Evolutionary conservation across 2,888 invertebrate genomes (phyloP).

Genomic region (Polyommatus icarus): DNA sequence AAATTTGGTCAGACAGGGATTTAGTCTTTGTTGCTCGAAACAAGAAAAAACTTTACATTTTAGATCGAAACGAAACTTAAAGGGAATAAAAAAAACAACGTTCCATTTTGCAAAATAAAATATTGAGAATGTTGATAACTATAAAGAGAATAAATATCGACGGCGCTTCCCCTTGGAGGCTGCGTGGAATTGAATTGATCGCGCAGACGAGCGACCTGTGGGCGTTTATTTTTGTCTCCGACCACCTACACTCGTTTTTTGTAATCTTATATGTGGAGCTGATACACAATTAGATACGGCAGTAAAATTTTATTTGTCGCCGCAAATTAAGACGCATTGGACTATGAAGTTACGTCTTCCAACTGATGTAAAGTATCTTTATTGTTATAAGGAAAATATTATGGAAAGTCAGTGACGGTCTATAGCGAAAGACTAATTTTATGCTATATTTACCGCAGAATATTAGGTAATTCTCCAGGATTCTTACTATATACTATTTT

Average conservation of each 20-base stretch:
- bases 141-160: constrained; percentile 33
- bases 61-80: constrained; percentile 24
- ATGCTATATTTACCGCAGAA: no score
- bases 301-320: background rate
- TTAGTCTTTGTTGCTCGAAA: constrained; percentile 23
- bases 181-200: background rate
- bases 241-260: background rate
- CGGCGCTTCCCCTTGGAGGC: constrained; percentile 29
- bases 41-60: constrained; percentile 5
- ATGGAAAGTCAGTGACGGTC: no score
- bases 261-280: background rate
- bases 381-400: no score
- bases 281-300: background rate
- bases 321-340: no score
- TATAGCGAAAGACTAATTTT: no score
- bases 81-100: constrained; percentile 28
- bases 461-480: no score
- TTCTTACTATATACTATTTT: no score
- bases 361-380: no score
- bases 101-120: constrained; percentile 35
- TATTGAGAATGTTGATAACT: constrained; percentile 32
- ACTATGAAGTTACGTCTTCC: no score
- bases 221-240: background rate
- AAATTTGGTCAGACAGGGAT: background rate
- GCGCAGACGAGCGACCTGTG: constrained; percentile 17